Base-by-base conservation (phyloP, 2,113 vertebrate genomes). In the Ceyx melanurus region DNA sequence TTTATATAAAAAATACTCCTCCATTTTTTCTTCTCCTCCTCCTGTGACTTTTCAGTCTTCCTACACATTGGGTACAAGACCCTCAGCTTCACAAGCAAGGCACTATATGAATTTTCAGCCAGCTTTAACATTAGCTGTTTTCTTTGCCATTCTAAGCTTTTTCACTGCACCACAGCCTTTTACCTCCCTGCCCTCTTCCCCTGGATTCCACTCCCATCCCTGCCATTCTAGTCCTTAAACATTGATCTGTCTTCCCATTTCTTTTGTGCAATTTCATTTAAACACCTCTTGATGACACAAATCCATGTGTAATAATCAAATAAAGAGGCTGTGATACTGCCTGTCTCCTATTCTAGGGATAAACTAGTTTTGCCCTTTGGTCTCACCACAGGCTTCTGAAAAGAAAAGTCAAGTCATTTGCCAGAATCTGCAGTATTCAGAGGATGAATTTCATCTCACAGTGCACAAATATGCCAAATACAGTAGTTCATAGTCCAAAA, bases 401-500 rank as follows among this genome's bases (percentile, higher is more conserved):
- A 92, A 76, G 11, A 58, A 58, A 93, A 70, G 35, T 68, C 73
- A 86, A 60, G 45, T 58, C 31, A 93, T 46, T 89, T 50, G 37
- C 31, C 54, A 87, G 62, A 54, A 84, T 16, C 70, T 86, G 86
- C 72, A 88, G 33, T 43, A 51, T 58, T 82, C 54, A 92, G 31
- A 90, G 42, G n/a, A 83, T 1, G 13, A 65, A 90, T 85, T 93
- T 82, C 13, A 95, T 76, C 64, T 82, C 78, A 89, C 0, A 85
- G 78, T 80, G 87, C 84, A 93, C 72, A 96, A 90, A 77, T 92
- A 95, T 13, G 64, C 75, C 78, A 93, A 90, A 95, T 4, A 93
- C 81, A 95, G 89, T 35, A 93, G 56, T 78, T 93, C 82, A 95
- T 87, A 94, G 68, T 95, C 91, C 83, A 94, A 93, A 95, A 93